Conservation (phyloP, 2,888 invertebrate species). For the Drosophila multiciliata region DNA sequence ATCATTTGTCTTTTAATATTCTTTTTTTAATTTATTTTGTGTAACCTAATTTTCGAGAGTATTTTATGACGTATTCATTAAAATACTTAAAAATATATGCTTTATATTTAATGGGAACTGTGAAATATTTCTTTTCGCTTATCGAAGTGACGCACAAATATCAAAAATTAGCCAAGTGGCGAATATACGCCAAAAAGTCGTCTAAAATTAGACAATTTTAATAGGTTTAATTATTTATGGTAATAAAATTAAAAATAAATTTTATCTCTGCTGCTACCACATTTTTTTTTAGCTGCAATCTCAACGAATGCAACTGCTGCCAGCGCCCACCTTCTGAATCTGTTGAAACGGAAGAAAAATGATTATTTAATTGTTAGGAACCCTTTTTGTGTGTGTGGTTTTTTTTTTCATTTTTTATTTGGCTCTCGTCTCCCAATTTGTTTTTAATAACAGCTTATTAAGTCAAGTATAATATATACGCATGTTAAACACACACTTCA, state of each 20-base stretch:
- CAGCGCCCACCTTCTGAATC: constrained; percentile 10
- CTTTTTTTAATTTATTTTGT: too few relatives aligned
- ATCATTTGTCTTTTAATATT: background rate
- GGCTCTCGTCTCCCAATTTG: constrained; percentile 58
- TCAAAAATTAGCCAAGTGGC: background rate
- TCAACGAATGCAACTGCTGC: background rate
- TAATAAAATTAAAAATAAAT: background rate
- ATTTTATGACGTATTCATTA: background rate
- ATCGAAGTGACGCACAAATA: background rate
- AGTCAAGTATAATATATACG: constrained; percentile 72
- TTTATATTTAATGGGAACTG: background rate
- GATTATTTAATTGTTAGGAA: constrained; percentile 69
- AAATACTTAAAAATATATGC: background rate
- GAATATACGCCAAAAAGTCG: background rate
- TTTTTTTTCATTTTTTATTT: constrained; percentile 12
- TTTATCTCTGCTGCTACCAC: background rate
- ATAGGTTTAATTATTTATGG: background rate
- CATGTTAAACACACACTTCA: constrained; percentile 55
- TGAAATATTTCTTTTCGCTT: background rate
- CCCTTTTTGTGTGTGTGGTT: constrained; percentile 24
- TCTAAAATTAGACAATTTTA: background rate
- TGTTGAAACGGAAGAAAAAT: constrained; percentile 55
- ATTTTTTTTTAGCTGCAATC: background rate
- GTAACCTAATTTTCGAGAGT: background rate
- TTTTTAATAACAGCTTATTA: constrained; percentile 78